Evolutionary conservation across 2,888 invertebrate genomes (phyloP).

Genomic region (Tipula helvola): DNA sequence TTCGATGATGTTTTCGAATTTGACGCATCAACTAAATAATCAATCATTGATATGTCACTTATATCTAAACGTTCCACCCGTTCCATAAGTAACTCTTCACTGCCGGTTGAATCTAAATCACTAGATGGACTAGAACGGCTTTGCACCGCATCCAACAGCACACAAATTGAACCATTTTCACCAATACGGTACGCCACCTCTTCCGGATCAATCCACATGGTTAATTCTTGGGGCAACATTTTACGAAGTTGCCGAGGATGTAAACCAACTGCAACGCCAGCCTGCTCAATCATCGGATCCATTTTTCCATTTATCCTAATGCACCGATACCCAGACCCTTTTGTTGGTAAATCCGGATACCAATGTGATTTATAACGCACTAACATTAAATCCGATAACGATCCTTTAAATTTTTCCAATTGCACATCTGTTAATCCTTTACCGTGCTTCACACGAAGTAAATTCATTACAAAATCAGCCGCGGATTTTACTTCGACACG

Average conservation of each 20-base stretch:
- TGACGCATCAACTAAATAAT: neutral
- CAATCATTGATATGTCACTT: neutral
- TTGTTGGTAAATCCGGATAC: conserved; percentile 59
- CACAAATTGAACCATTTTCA: conserved; percentile 50
- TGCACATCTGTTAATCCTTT: conserved; percentile 22
- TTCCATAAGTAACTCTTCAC: conserved; percentile 13
- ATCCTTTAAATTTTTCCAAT: conserved; percentile 36
- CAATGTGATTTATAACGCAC: conserved; percentile 52
- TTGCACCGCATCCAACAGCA: conserved; percentile 35
- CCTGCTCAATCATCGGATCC: conserved; percentile 52
- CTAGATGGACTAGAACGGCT: conserved; percentile 15
- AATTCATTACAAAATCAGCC: conserved; percentile 38
- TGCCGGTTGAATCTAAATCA: conserved; percentile 15
- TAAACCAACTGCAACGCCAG: conserved; percentile 50
- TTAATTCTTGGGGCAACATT: conserved; percentile 52
- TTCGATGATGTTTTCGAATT: conserved; percentile 9
- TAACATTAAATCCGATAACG: conserved; percentile 34
- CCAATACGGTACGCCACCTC: conserved; percentile 57
- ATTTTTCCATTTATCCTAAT: conserved; percentile 58
- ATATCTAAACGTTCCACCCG: conserved; percentile 13
- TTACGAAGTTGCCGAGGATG: conserved; percentile 41
- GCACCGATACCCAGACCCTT: conserved; percentile 56
- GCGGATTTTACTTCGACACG: conserved; percentile 38
- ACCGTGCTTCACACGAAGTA: conserved; percentile 32
- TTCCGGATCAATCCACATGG: conserved; percentile 64